phyloP scores from a whole-genome alignment of 2,113 vertebrate genomes.

The Grammomys dolichurus region DNA sequence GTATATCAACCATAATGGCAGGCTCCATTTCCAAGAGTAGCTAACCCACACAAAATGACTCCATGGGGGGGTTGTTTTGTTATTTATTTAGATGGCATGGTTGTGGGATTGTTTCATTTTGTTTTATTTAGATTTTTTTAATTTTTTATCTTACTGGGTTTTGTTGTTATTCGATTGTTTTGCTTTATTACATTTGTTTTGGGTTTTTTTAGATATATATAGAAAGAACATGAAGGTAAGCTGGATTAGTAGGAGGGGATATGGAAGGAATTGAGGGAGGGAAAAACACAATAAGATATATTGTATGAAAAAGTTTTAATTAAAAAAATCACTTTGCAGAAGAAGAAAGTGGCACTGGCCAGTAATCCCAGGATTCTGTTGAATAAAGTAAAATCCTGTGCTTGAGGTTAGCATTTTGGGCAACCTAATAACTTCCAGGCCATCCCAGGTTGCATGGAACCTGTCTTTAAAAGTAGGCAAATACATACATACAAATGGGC shows the following conservation, averaged over 20 bases:
- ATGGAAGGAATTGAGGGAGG: background rate
- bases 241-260: background rate
- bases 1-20: background rate
- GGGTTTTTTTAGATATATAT: too few species aligned
- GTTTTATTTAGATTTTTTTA: background rate
- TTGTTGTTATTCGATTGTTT: background rate
- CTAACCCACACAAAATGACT: background rate
- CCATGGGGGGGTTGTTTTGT: background rate
- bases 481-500: background rate
- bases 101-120: background rate
- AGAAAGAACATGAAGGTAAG: background rate
- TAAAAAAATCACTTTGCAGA: background rate
- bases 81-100: background rate
- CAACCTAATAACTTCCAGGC: background rate
- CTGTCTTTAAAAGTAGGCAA: background rate
- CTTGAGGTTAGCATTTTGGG: background rate
- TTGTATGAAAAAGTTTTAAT: background rate
- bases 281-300: background rate
- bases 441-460: background rate
- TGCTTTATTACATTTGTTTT: background rate
- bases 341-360: background rate
- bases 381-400: too few species aligned
- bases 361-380: background rate
- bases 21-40: background rate
- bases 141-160: background rate